Evolutionary conservation across 2,113 vertebrate species (phyloP).

Genomic region (Nycticebus coucang): DNA sequence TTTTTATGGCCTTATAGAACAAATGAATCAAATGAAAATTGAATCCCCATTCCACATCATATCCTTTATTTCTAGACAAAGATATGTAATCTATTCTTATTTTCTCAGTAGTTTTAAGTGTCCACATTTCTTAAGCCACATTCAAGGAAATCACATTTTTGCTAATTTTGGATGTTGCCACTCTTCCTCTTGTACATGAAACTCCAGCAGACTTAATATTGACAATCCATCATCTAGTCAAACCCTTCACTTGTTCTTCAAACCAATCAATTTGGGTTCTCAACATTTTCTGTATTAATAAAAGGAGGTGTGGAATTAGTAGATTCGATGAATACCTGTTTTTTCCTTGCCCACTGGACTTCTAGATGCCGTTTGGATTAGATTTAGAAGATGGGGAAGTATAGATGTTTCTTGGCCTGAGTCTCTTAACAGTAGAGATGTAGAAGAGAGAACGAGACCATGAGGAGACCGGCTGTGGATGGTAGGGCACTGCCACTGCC

Average conservation of each 20-base stretch:
- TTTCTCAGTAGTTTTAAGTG: too few species aligned
- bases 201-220: slow-evolving; percentile 69
- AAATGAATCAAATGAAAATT: too few species aligned
- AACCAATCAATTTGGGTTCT: slow-evolving; percentile 75
- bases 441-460: slow-evolving; percentile 85
- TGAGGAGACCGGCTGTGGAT: slow-evolving; percentile 81
- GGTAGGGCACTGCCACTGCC: slow-evolving; percentile 81
- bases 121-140: too few species aligned
- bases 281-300: slow-evolving; percentile 76
- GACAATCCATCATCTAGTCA: slow-evolving; percentile 63
- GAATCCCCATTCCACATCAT: too few species aligned
- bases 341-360: slow-evolving; percentile 80
- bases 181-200: too few species aligned
- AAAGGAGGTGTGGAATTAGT: slow-evolving; percentile 70
- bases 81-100: too few species aligned
- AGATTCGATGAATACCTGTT: slow-evolving; percentile 69
- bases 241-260: slow-evolving; percentile 71
- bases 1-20: too few species aligned
- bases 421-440: slow-evolving; percentile 88
- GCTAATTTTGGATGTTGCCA: too few species aligned
- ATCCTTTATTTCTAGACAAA: too few species aligned
- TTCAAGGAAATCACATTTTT: too few species aligned
- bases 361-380: slow-evolving; percentile 74
- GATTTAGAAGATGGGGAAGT: slow-evolving; percentile 80
- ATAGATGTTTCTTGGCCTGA: slow-evolving; percentile 82